Evolutionary conservation across 2,888 invertebrate genomes (phyloP).

Genomic region (Plagodis pulveraria): DNA sequence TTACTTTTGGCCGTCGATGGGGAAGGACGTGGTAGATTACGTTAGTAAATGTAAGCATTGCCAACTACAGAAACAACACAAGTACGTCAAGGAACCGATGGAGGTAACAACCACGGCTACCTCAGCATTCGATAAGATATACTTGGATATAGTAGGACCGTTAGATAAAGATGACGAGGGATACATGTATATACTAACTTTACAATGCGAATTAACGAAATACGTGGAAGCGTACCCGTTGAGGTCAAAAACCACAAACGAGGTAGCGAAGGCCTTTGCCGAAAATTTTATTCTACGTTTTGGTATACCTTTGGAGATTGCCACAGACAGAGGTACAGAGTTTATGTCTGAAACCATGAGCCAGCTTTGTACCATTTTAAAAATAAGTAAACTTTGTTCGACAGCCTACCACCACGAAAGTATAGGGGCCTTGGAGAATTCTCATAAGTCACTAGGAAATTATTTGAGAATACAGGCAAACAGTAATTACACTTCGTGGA

Average conservation of each 20-base stretch:
- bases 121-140: neutral
- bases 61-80: neutral
- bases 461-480: too few species aligned
- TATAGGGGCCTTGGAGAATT: slow-evolving; percentile 2
- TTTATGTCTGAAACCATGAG: neutral
- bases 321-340: neutral
- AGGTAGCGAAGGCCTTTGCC: neutral
- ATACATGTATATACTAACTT: neutral
- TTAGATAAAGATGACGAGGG: neutral
- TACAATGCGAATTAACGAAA: slow-evolving; percentile 1
- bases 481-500: too few species aligned
- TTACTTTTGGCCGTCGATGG: neutral
- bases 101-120: neutral
- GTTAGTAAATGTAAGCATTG: neutral
- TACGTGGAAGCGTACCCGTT: neutral
- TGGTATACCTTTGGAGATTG: neutral
- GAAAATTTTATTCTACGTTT: too few species aligned
- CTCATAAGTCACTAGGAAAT: too few species aligned
- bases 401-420: slow-evolving; percentile 7
- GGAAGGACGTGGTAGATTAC: too few species aligned
- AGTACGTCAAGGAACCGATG: neutral
- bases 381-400: neutral
- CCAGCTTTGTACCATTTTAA: neutral
- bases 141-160: neutral
- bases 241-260: neutral